Base-by-base conservation (phyloP, 2,113 vertebrate genomes). In the Dipodomys spectabilis region DNA sequence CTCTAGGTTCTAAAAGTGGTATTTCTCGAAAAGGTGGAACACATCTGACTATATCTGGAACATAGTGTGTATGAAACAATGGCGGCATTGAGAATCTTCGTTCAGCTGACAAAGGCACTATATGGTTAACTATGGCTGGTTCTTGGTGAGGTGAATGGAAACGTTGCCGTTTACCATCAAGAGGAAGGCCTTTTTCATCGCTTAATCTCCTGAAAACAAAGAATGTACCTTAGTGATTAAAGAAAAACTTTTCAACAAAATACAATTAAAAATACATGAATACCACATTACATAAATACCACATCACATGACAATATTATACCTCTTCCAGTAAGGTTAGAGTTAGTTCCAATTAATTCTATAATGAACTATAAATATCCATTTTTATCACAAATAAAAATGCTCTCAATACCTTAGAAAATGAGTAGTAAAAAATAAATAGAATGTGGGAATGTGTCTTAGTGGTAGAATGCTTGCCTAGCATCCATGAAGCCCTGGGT, bases 111-210 rank as follows among this genome's bases (percentile, higher is more conserved):
- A 98, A 98, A 98, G 97, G 98, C 98, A 98, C 98, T 96, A 96
- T 88, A 90, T 96, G 97, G 94, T 97, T 97, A 97, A 96, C 65
- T 82, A 92, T 32, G 92, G 95, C 77, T 92, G 93, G 79, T 57
- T 98, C 97, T 82, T 93, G 96, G 80, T 82, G 65, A 3, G 84
- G 94, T 39, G 98, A 98, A 86, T 98, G 96, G 88, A 98, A 97
- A 35, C 99, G 98, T 79, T 98, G 98, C 6, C 99, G 98, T 97
- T 99, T 99, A 86, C 97, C 87, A 65, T 97, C 96, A 88, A 96
- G 79, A 71, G 97, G 82, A 97, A 92, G 12, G 62, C 53, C 96
- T 91, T 97, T 95, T 39, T 98, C 98, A 28, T 97, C 97, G 75
- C 92, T 97, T 86, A 94, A 97, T 95, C 99, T 98, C 98, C 99